phyloP scores from a whole-genome alignment of 53 echinoderm and acorn worm species.

The Pentamera pediparva region DNA sequence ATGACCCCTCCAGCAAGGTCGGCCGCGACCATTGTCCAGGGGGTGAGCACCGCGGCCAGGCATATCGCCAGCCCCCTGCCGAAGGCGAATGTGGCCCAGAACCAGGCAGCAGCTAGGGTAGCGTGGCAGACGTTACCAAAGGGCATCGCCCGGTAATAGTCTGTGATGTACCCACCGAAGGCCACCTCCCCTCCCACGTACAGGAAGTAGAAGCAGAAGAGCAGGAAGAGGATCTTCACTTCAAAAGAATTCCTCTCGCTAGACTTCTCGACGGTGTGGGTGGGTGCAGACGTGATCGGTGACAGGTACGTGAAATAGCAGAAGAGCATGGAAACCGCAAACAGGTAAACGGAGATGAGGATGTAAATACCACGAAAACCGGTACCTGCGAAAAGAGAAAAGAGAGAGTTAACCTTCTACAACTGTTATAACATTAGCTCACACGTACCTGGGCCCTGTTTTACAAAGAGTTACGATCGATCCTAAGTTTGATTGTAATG shows the following conservation, averaged over 20 bases:
- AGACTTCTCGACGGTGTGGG: neutral
- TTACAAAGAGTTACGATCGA: no score
- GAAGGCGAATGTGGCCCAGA: constrained; percentile 71
- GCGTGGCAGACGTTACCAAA: constrained; percentile 40
- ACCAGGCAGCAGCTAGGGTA: constrained; percentile 51
- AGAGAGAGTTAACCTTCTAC: no score
- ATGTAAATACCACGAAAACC: constrained; percentile 30
- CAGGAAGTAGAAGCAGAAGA: constrained; percentile 84
- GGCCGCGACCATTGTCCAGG: constrained; percentile 54
- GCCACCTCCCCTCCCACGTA: constrained; percentile 80
- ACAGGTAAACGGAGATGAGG: constrained; percentile 56
- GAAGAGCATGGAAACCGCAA: constrained; percentile 43
- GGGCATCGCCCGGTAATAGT: constrained; percentile 24
- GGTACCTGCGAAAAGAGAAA: neutral
- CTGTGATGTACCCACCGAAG: constrained; percentile 70
- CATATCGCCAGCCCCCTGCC: constrained; percentile 81
- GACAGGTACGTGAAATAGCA: constrained; percentile 52
- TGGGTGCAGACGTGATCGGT: neutral
- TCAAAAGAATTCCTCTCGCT: constrained; percentile 26
- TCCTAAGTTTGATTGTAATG: no score
- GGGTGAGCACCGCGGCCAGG: constrained; percentile 59
- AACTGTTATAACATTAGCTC: no score
- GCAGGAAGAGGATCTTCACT: constrained; percentile 41
- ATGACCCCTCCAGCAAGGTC: constrained; percentile 56
- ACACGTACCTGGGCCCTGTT: no score